Evolutionary conservation across 2,888 invertebrate species (phyloP).

Genomic region (Drosophila basisetae): DNA sequence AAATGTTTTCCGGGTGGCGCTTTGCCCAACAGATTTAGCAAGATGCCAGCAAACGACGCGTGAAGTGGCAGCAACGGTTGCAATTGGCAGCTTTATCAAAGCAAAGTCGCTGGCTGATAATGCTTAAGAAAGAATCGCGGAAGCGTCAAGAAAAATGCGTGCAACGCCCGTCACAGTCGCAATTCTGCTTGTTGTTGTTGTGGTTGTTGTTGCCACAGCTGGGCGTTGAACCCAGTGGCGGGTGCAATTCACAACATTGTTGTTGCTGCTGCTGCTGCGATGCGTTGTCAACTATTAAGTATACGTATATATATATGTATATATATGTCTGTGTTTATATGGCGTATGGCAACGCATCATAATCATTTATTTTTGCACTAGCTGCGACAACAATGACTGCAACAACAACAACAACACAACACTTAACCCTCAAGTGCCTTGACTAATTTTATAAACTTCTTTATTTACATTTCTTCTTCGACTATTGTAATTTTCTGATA

Average conservation of each 20-base stretch:
- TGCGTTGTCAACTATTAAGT: slow-evolving; percentile 65
- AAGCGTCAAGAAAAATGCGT: slow-evolving; percentile 80
- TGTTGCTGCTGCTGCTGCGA: slow-evolving; percentile 48
- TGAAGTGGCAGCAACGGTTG: slow-evolving; percentile 51
- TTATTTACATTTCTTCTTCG: slow-evolving; percentile 44
- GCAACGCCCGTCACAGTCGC: slow-evolving; percentile 42
- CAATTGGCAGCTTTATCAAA: slow-evolving; percentile 62
- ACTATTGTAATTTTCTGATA: slow-evolving; percentile 2
- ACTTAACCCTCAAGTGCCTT: slow-evolving; percentile 41
- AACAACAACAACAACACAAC: slow-evolving; percentile 28
- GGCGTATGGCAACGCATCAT: slow-evolving; percentile 70
- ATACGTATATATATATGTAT: slow-evolving; percentile 14
- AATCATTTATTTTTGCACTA: slow-evolving; percentile 80
- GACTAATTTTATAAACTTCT: slow-evolving; percentile 80
- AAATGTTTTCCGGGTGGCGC: slow-evolving; percentile 66
- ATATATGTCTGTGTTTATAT: slow-evolving; percentile 21
- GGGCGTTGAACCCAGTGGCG: slow-evolving; percentile 67
- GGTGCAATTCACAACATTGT: slow-evolving; percentile 57
- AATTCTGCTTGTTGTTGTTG: background rate
- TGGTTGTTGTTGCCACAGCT: slow-evolving; percentile 36
- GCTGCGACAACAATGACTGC: slow-evolving; percentile 53
- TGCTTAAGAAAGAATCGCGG: slow-evolving; percentile 70
- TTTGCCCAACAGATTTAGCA: slow-evolving; percentile 37
- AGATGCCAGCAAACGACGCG: slow-evolving; percentile 60
- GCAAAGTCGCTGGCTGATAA: slow-evolving; percentile 52